Evolutionary conservation across 1,140 invertebrate species (phyloP).

Genomic region (Penaeus chinensis): DNA sequence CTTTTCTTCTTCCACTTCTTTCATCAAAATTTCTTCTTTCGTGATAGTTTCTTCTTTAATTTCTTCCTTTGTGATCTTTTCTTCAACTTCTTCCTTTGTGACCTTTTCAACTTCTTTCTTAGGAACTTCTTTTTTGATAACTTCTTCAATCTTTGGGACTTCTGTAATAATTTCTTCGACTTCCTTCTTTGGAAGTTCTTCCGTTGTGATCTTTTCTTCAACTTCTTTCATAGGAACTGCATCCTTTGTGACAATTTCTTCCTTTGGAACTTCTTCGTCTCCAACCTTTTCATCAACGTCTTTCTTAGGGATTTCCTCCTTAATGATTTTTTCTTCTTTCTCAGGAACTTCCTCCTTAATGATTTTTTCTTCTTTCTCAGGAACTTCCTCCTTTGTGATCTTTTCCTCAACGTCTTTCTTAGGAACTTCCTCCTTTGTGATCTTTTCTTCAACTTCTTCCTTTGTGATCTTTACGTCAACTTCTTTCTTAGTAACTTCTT

Average conservation of each 20-base stretch:
- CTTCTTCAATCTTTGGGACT: not conserved
- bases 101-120: not conserved
- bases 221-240: too few species aligned
- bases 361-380: not conserved
- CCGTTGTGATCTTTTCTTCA: not conserved
- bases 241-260: not conserved
- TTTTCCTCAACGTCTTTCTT: not conserved
- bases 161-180: not conserved
- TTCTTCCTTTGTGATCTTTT: too few species aligned
- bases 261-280: slow-evolving; percentile 12
- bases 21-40: too few species aligned
- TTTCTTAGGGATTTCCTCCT: not conserved
- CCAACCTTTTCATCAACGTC: not conserved
- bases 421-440: slow-evolving; percentile 2
- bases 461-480: not conserved
- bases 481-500: not conserved
- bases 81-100: not conserved
- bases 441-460: slow-evolving; percentile 11
- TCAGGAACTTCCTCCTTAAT: not conserved
- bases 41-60: too few species aligned
- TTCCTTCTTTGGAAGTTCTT: not conserved
- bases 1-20: not conserved
- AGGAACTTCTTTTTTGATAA: not conserved
- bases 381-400: not conserved
- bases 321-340: not conserved